Conservation (phyloP, 2,113 vertebrate species). For the Polypterus senegalus region DNA sequence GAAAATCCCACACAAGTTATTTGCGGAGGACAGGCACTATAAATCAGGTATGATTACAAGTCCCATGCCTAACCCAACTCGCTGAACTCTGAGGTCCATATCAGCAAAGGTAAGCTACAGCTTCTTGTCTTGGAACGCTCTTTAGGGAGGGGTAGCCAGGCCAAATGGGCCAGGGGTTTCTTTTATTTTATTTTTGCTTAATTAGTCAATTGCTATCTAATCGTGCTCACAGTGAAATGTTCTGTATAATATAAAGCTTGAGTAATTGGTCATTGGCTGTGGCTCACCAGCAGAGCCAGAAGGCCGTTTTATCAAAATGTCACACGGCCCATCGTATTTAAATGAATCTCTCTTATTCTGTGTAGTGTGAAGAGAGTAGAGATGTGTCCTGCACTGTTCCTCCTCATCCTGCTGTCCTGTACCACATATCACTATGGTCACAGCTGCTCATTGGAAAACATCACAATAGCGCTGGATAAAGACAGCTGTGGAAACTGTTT, state of each 20-base stretch:
- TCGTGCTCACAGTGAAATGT: neutral
- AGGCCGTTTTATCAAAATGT: slow-evolving; percentile 34
- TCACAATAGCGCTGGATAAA: slow-evolving; percentile 64
- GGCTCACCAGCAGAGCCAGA: slow-evolving; percentile 17
- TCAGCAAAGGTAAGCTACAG: too few species aligned
- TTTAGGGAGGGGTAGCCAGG: too few species aligned
- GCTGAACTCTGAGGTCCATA: too few species aligned
- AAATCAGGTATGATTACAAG: too few species aligned
- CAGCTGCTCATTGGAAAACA: slow-evolving; percentile 55
- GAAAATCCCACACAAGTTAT: too few species aligned
- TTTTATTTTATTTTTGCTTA: too few species aligned
- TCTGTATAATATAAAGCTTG: slow-evolving; percentile 50
- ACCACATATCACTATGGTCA: slow-evolving; percentile 37
- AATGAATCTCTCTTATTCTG: slow-evolving; percentile 1
- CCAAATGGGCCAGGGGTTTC: too few species aligned
- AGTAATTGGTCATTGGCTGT: slow-evolving; percentile 21
- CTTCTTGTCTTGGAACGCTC: too few species aligned
- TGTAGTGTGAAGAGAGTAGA: slow-evolving; percentile 45
- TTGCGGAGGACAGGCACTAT: too few species aligned
- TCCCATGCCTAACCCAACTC: too few species aligned
- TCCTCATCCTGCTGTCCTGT: slow-evolving; percentile 54
- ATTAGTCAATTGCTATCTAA: too few species aligned
- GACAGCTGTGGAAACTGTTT: slow-evolving; percentile 62
- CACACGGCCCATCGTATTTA: slow-evolving; percentile 4
- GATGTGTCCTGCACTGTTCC: slow-evolving; percentile 40